Percentiles rank a stretch among this genome's conserved stretches.
phyloP scores from a whole-genome alignment of 2,113 vertebrate genomes.

The Dryoscopus gambensis region DNA sequence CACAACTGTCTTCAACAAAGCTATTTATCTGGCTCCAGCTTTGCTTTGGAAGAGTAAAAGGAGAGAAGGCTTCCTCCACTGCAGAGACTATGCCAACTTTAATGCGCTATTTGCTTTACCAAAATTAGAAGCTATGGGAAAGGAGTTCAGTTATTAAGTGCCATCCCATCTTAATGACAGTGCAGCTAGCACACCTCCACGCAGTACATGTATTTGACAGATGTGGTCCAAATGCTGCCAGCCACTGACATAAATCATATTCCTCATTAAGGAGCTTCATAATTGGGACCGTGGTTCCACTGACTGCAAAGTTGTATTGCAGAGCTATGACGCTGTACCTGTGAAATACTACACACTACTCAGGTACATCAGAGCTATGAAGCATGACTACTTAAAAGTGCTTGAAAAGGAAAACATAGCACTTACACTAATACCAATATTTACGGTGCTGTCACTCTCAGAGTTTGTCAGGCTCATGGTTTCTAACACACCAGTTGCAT shows the following conservation, averaged over 20 bases:
- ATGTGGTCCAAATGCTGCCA: not conserved
- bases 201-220: not conserved
- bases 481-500: not conserved
- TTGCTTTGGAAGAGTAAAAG: not conserved
- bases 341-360: not conserved
- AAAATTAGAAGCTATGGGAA: not conserved
- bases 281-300: fast-evolving
- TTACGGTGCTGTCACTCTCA: not conserved
- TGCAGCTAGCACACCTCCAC: not conserved
- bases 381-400: not conserved
- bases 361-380: not conserved
- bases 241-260: not conserved
- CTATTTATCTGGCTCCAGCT: not conserved
- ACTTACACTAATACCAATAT: not conserved
- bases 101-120: not conserved
- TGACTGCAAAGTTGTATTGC: not conserved
- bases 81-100: not conserved
- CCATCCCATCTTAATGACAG: not conserved
- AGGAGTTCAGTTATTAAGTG: not conserved
- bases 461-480: not conserved
- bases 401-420: not conserved
- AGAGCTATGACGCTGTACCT: not conserved
- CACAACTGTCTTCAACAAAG: not conserved
- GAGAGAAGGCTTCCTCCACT: not conserved
- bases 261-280: not conserved